Base-by-base conservation (phyloP, 2,888 invertebrate genomes). In the Polylopha cassiicola region DNA sequence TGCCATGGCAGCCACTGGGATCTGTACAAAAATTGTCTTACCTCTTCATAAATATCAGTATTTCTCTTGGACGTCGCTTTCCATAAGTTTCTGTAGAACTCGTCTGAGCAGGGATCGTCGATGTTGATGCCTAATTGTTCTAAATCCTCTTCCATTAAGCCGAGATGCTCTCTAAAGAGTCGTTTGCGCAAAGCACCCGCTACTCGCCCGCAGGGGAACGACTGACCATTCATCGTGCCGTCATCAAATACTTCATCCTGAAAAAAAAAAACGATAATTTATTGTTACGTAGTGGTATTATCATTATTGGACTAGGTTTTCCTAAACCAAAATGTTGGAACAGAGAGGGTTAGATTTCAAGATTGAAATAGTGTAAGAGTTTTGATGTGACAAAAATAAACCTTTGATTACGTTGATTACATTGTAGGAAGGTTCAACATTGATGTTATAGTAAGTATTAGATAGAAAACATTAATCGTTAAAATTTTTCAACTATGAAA, bases 161-260 rank as follows among this genome's bases (percentile, higher is more conserved):
- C 98, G 30, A 99, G 88, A 74, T 99, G 99, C 69, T 99, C 99
- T 44, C 91, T 88, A 77, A 99, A 98, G 30, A 99, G 82, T 26
- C 93, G 90, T 64, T 92, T 92, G 18, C 99, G 84, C 9, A 99
- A 82, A 5, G 92, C 90, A 0, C 95, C 94, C 0, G 95, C 96
- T 63, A 95, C 97, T 43, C 90, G 89, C 0, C 99, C 99, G 51
- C 92, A 92, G 6, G 93, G 91, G 74, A 92, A 95, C 2, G 91
- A 82, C 45, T 89, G 84, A 0, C 94, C 95, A 72, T 95, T 92
- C 93, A 98, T 95, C 8, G 87, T 76, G 2, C 95, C 93, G 48
- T 93, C 91, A 27, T 90, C 89, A 69, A 92, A 95, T 44, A 90
- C 89, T 70, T 92, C 91, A 64, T 95, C 95, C 92, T 93, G 53